Evolutionary conservation across 2,113 vertebrate genomes (phyloP).

Genomic region (Siphamia tubifer): DNA sequence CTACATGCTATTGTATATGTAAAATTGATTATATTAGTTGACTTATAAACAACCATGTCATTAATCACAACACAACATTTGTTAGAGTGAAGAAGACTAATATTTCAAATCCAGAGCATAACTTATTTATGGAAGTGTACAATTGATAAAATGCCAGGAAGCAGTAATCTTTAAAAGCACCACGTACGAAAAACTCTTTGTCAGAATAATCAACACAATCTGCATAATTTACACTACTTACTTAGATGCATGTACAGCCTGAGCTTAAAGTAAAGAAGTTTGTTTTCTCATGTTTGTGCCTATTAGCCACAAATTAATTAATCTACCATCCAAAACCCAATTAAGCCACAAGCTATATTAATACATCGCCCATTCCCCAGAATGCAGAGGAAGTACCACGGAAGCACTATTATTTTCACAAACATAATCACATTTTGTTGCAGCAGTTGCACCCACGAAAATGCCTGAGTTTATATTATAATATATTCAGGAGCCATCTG

Average conservation of each 20-base stretch:
- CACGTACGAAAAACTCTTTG: slow-evolving; percentile 77
- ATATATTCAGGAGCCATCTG: slow-evolving; percentile 39
- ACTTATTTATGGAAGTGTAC: slow-evolving; percentile 76
- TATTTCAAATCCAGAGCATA: slow-evolving; percentile 57
- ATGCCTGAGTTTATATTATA: slow-evolving; percentile 22
- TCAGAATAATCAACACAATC: slow-evolving; percentile 82
- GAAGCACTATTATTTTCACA: slow-evolving; percentile 79
- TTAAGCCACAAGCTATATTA: slow-evolving; percentile 83
- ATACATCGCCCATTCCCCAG: slow-evolving; percentile 74
- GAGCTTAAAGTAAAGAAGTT: slow-evolving; percentile 85
- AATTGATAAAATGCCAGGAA: slow-evolving; percentile 77
- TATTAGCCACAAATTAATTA: slow-evolving; percentile 87
- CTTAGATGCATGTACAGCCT: slow-evolving; percentile 77
- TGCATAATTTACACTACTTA: slow-evolving; percentile 85
- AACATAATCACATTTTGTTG: slow-evolving; percentile 77
- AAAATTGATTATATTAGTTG: slow-evolving; percentile 44
- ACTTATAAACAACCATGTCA: slow-evolving; percentile 41
- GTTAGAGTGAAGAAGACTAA: slow-evolving; percentile 62
- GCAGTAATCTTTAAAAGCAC: slow-evolving; percentile 74
- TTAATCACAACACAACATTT: slow-evolving; percentile 53
- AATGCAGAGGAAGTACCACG: slow-evolving; percentile 76
- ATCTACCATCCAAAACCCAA: slow-evolving; percentile 78
- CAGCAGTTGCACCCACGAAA: slow-evolving; percentile 39
- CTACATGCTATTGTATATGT: slow-evolving; percentile 34
- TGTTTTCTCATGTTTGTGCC: slow-evolving; percentile 85